These are phyloP conservation scores for Etheostoma cragini DNA, from an alignment of 2,113 vertebrate species.

Conservation along the genomic window DNA sequence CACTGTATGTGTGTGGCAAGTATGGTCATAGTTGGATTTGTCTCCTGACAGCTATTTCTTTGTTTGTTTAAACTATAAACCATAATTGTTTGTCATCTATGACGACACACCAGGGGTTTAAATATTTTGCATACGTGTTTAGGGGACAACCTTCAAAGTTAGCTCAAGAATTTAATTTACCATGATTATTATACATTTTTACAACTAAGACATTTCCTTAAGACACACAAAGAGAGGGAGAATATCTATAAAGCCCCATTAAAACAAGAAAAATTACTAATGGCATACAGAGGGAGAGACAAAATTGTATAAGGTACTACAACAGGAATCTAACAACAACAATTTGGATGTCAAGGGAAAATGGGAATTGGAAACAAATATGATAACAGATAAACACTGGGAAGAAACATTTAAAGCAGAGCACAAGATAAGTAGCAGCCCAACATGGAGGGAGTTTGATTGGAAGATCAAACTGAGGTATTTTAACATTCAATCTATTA, in stretches of 20 bases:
- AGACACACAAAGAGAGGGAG: too few species aligned
- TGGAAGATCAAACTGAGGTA: too few species aligned
- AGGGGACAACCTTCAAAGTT: too few species aligned
- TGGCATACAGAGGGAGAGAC: too few species aligned
- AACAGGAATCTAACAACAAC: not conserved
- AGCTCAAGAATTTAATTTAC: too few species aligned
- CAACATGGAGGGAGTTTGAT: not conserved
- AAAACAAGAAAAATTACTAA: too few species aligned
- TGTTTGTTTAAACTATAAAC: not conserved
- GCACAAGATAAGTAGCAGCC: not conserved
- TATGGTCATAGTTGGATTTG: conserved; percentile 57
- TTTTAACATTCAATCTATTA: not conserved
- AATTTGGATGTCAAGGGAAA: not conserved
- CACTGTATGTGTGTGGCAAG: conserved; percentile 73
- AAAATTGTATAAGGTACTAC: not conserved
- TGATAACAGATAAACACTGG: not conserved
- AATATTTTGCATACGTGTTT: too few species aligned
- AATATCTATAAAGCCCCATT: too few species aligned
- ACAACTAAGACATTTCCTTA: too few species aligned
- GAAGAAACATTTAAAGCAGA: not conserved
- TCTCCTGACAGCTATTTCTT: conserved; percentile 62
- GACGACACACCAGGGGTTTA: too few species aligned
- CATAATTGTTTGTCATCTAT: conserved; percentile 6
- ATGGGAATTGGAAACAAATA: not conserved
- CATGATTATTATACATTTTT: too few species aligned